Base-by-base conservation (phyloP, 2,888 invertebrate species). In the Microchrysa polita region DNA sequence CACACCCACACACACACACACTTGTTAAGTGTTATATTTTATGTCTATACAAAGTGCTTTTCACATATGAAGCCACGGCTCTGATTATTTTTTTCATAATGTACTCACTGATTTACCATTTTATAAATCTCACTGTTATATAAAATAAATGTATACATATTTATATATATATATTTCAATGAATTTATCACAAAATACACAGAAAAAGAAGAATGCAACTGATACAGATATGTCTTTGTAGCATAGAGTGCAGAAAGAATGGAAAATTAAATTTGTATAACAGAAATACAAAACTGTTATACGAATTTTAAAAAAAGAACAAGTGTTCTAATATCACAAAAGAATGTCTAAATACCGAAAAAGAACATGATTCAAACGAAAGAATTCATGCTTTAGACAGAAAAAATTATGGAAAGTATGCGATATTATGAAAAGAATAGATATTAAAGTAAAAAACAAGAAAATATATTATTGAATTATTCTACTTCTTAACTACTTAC, bases 51-150 rank as follows among this genome's bases (percentile, higher is more conserved):
- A 77, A 79, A 81, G 84, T 84, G 84, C 84, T 84, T 84, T 84
- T 85, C 84, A 85, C 85, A 85, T 84, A 84, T 85, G 85, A 83
- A 82, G 81, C 84, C 84, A 85, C 82, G 83, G 85, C 81, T 84
- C 84, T 85, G 85, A 84, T 82, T 82, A 82, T 82, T 82, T 85
- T 85, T 83, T 84, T 84, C 84, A 84, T 84, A 84, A 84, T 84
- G 72, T 72, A 72, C 48, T 60, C 23, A 34, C 59, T 69, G 69
- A 69, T 57, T 67, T 67, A 67, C 69, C 69, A 55, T 57, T 23
- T 40, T 65, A n/a, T n/a, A 7, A 34, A 34, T 34, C 27, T 48
- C 48, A 48, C 48, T 48, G 16, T n/a, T 48, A 48, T 48, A 12
- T 5, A 48, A 34, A 34, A 5, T 34, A 34, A n/a, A n/a, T n/a